A percentile compares a stretch with the other conserved stretches of the same genome.
Conservation (phyloP, 2,113 vertebrate species). For the Embiotoca jacksoni region DNA sequence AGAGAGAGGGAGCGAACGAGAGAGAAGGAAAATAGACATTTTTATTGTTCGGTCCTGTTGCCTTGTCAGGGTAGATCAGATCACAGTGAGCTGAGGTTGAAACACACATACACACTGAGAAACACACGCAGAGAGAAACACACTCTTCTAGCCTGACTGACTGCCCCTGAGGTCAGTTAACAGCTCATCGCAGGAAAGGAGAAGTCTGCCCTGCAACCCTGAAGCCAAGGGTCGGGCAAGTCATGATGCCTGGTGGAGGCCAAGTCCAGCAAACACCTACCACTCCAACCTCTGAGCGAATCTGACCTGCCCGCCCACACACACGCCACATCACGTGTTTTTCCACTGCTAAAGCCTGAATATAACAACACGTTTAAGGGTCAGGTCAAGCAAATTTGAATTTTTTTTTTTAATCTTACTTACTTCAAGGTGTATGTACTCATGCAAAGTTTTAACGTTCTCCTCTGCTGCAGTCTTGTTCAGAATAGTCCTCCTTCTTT, state of each 20-base stretch:
- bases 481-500: too few species aligned
- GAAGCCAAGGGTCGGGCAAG: slow-evolving; percentile 39
- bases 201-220: slow-evolving; percentile 63
- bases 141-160: slow-evolving; percentile 49
- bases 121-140: slow-evolving; percentile 10
- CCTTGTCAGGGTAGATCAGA: slow-evolving; percentile 73
- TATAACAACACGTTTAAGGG: neutral
- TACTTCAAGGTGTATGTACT: too few species aligned
- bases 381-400: neutral
- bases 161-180: slow-evolving; percentile 67
- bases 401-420: neutral
- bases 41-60: slow-evolving; percentile 70
- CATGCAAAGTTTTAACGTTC: neutral
- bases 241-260: slow-evolving; percentile 40
- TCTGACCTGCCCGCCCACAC: neutral
- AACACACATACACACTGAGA: slow-evolving; percentile 27
- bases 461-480: too few species aligned
- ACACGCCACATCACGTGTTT: neutral
- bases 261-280: slow-evolving; percentile 51
- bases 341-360: neutral
- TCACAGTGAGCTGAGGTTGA: slow-evolving; percentile 53
- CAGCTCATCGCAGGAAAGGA: slow-evolving; percentile 67
- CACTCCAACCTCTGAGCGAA: slow-evolving; percentile 21
- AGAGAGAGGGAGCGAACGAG: slow-evolving; percentile 33
- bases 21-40: slow-evolving; percentile 63